Conservation (phyloP, 2,888 invertebrate genomes). For the Chydorus sphaericus region DNA sequence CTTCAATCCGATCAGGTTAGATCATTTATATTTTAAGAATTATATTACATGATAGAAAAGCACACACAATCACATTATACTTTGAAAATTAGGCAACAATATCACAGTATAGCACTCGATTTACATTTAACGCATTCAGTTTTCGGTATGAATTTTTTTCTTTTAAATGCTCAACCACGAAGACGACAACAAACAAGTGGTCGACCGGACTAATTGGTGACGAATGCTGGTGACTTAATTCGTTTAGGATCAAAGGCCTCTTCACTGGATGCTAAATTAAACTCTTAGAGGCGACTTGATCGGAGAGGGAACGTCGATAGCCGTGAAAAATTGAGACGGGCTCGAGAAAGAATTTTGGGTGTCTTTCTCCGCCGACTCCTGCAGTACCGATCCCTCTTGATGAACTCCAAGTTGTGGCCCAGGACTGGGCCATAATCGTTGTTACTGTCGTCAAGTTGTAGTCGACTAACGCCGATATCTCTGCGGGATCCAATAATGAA, state of each 20-base stretch:
- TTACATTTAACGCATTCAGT: too few species aligned
- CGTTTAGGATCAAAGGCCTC: neutral
- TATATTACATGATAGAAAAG: too few species aligned
- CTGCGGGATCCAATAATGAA: neutral
- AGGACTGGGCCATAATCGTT: neutral
- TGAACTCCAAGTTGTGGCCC: neutral
- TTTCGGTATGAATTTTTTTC: too few species aligned
- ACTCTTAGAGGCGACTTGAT: neutral
- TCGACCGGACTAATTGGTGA: slow-evolving; percentile 6
- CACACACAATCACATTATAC: too few species aligned
- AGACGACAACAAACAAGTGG: too few species aligned
- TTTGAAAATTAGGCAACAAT: too few species aligned
- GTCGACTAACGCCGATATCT: slow-evolving; percentile 1
- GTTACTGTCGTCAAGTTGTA: slow-evolving; percentile 1
- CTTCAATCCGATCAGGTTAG: too few species aligned
- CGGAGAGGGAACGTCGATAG: slow-evolving; percentile 1
- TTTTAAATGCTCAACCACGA: too few species aligned
- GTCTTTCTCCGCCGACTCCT: too few species aligned
- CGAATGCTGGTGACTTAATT: neutral
- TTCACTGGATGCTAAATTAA: neutral
- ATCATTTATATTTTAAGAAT: too few species aligned
- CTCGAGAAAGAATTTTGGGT: neutral
- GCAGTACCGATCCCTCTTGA: neutral
- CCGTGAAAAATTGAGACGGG: neutral
- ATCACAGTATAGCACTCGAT: too few species aligned